phyloP scores from a whole-genome alignment of 2,797 vertebrate species.

The Pelobates cultripes region DNA sequence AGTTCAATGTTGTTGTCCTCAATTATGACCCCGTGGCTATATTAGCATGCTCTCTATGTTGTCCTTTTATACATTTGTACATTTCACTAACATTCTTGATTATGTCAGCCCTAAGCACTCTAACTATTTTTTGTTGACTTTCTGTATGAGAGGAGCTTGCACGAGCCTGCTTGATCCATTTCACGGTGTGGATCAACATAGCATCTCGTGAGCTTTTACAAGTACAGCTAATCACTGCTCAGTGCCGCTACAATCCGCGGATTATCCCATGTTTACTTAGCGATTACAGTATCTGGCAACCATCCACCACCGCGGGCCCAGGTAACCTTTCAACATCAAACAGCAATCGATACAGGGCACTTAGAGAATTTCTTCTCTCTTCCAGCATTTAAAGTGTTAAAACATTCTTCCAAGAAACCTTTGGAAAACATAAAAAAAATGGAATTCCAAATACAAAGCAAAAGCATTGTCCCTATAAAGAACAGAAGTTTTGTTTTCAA shows the following conservation, averaged over 20 bases:
- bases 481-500: no score
- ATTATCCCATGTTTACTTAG: conserved; percentile 42
- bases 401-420: no score
- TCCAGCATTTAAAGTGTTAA: no score
- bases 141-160: conserved; percentile 23
- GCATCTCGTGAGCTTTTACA: conserved; percentile 25
- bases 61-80: not conserved
- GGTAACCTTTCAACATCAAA: not conserved
- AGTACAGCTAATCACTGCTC: conserved; percentile 31
- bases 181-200: not conserved
- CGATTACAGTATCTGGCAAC: conserved; percentile 36
- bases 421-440: no score
- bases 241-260: conserved; percentile 27
- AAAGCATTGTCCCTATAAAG: no score
- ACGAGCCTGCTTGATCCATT: conserved; percentile 17
- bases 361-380: no score
- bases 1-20: not conserved
- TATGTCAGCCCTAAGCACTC: not conserved
- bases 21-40: not conserved
- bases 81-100: conserved; percentile 19
- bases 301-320: conserved; percentile 26
- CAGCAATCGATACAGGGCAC: no score
- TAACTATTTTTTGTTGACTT: not conserved
- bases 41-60: not conserved
- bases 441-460: no score